Conservation (phyloP, 2,888 invertebrate genomes). For the Mamestra brassicae region DNA sequence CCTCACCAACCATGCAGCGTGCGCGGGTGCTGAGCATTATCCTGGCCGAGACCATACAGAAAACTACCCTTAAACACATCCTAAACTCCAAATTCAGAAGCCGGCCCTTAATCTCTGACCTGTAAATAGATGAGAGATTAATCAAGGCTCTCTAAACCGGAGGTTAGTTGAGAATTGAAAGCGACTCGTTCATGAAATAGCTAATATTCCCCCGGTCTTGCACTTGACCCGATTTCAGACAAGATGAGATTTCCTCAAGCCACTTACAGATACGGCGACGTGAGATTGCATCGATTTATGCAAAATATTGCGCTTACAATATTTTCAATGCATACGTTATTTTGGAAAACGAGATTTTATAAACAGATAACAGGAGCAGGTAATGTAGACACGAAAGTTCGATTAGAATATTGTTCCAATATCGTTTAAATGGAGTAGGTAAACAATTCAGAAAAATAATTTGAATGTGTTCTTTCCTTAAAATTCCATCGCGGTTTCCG, state of each 20-base stretch:
- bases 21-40: too few species aligned
- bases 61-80: too few species aligned
- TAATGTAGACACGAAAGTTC: not conserved
- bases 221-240: constrained; percentile 61
- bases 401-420: not conserved
- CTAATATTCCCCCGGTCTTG: constrained; percentile 45
- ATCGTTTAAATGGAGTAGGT: too few species aligned
- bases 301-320: constrained; percentile 27
- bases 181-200: constrained; percentile 50
- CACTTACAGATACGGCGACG: constrained; percentile 42
- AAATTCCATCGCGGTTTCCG: not conserved
- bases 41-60: too few species aligned
- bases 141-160: constrained; percentile 23
- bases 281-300: constrained; percentile 59
- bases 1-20: too few species aligned
- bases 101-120: not conserved
- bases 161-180: constrained; percentile 11
- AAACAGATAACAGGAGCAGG: too few species aligned
- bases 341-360: not conserved
- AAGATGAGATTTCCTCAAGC: constrained; percentile 65
- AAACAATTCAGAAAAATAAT: not conserved
- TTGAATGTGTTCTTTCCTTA: not conserved
- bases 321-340: not conserved
- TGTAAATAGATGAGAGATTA: not conserved
- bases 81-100: too few species aligned